Percentiles rank a stretch among this genome's conserved stretches.
Evolutionary conservation across 2,888 invertebrate genomes (phyloP).

Genomic region (Athetis lepigone): DNA sequence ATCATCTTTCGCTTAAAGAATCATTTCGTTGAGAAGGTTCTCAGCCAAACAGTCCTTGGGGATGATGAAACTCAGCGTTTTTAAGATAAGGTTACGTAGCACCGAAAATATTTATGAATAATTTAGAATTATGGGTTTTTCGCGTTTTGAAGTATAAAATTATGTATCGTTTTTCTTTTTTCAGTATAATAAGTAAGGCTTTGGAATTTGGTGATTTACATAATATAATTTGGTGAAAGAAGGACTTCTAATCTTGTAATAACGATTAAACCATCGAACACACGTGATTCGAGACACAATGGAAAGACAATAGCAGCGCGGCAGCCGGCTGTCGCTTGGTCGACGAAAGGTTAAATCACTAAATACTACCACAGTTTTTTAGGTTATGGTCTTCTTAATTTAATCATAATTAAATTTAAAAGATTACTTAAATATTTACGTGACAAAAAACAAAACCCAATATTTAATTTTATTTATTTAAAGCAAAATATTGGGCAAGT

Average conservation of each 20-base stretch:
- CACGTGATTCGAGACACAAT: too few species aligned
- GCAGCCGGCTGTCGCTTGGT: too few species aligned
- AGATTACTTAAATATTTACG: too few species aligned
- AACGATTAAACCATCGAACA: neutral
- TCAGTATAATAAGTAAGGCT: neutral
- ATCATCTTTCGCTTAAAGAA: constrained; percentile 38
- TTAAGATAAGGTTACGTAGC: constrained; percentile 43
- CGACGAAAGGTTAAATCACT: too few species aligned
- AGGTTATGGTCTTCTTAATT: neutral
- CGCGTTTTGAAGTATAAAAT: constrained; percentile 11
- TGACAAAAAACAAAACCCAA: too few species aligned
- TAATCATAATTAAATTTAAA: too few species aligned
- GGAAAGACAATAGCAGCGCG: too few species aligned
- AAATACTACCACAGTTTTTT: too few species aligned
- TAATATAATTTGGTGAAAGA: too few species aligned
- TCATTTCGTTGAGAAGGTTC: constrained; percentile 45
- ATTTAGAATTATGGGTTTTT: constrained; percentile 22
- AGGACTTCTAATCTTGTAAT: neutral
- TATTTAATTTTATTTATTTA: constrained; percentile 4
- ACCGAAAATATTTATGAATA: constrained; percentile 46
- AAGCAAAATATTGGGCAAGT: constrained; percentile 13
- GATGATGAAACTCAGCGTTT: constrained; percentile 46
- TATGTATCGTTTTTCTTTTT: constrained; percentile 7
- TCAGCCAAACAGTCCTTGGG: constrained; percentile 44
- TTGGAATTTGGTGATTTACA: neutral